Evolutionary conservation across 2,113 vertebrate genomes (phyloP).

Genomic region (Paramormyrops kingsleyae): DNA sequence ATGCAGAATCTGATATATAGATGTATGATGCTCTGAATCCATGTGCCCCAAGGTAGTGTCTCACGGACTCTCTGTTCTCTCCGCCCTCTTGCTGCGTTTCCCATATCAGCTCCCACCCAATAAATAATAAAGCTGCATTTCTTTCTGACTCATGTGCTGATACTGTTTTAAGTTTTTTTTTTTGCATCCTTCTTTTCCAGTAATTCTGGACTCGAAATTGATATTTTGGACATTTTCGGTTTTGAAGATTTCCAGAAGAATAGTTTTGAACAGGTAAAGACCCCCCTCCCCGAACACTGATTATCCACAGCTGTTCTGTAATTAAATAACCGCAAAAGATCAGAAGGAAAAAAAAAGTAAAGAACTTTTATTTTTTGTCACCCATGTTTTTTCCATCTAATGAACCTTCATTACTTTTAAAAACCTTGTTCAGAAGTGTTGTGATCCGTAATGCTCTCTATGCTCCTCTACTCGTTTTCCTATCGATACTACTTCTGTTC

Average conservation of each 20-base stretch:
- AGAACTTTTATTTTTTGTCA: not conserved
- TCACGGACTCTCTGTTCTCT: not conserved
- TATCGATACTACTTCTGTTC: not conserved
- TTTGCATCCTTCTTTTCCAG: conserved; percentile 45
- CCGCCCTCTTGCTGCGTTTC: not conserved
- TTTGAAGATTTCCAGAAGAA: conserved; percentile 92
- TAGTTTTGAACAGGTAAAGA: conserved; percentile 78
- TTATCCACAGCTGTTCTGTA: not conserved
- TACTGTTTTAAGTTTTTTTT: not conserved
- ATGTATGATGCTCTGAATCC: not conserved
- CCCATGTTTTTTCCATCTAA: not conserved
- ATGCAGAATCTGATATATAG: not conserved
- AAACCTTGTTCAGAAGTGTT: not conserved
- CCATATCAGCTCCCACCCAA: not conserved
- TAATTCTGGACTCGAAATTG: conserved; percentile 71
- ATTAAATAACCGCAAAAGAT: not conserved
- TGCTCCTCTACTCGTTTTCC: not conserved
- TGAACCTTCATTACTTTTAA: not conserved
- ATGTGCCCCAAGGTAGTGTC: not conserved
- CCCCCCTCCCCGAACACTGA: not conserved
- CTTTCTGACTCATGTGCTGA: not conserved
- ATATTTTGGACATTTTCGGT: conserved; percentile 87
- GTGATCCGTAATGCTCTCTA: not conserved
- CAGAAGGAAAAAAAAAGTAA: not conserved
- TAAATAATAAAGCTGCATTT: not conserved